Base-by-base conservation (phyloP, 2,113 vertebrate species). In the Cebus imitator region DNA sequence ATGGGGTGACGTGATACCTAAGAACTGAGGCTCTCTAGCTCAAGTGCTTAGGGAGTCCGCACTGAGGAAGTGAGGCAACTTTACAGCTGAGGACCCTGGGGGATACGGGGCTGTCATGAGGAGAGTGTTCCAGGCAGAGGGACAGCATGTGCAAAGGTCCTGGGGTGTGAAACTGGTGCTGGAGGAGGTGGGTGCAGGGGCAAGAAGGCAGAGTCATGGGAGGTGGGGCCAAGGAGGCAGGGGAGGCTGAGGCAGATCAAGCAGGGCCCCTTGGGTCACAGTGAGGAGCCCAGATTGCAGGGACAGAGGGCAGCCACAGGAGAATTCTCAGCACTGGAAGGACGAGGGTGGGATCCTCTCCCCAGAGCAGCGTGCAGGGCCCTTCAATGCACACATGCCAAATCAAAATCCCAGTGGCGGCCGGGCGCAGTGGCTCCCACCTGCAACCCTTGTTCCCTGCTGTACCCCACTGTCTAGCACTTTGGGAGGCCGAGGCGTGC, bases 291-390 rank as follows among this genome's bases (percentile, higher is more conserved):
- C 11, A 10, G 20, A 20, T 0, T 18, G 48, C 37, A 17, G 2
- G 91, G 43, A 70, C 80, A 14, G 23, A 10, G 8, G 17, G 21
- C n/a, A 50, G 13, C 80, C 50, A 30, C 0, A 4, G 35, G 78
- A 50, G 91, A 32, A 11, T 35, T 16, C 3, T 45, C 58, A 23
- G 79, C 55, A 20, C 1, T n/a, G 25, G 21, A 58, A 16, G 17
- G 64, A 43, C 3, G 0, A 13, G 30, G 40, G n/a, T 1, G 0
- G 17, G n/a, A 6, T n/a, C 27, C 32, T 50, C 72, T 52, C n/a
- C 45, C 48, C 3, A 0, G 16, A 3, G 4, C 76, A 50, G 21
- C 0, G 6, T 0, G 17, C 50, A 35, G 87, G 58, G 13, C 55
- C 17, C 1, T 76, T 57, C 21, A 2, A 6, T 2, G 23, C 35